Evolutionary conservation across 2,113 vertebrate species (phyloP).

Genomic region (Echinops telfairi): DNA sequence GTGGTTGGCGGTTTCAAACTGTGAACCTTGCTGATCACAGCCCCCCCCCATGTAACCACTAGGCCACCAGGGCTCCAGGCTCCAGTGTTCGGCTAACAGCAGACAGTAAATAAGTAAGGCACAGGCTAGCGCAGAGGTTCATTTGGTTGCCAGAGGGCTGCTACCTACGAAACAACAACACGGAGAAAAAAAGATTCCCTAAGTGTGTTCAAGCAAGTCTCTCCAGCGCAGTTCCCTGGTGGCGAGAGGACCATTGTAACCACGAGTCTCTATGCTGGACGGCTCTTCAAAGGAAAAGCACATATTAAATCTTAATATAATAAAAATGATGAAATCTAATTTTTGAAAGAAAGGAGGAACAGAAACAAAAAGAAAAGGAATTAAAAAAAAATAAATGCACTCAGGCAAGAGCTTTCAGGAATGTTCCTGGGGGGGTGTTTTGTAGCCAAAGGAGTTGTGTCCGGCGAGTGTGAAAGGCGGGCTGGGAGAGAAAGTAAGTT

Average conservation of each 20-base stretch:
- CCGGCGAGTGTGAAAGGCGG: background rate
- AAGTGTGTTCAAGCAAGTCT: background rate
- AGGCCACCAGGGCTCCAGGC: no score
- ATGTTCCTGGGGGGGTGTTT: no score
- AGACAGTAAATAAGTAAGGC: no score
- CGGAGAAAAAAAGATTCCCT: background rate
- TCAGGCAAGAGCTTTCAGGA: no score
- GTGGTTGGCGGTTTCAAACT: no score
- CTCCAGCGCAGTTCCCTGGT: background rate
- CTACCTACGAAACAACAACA: background rate
- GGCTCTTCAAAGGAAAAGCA: background rate
- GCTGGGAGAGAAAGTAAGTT: background rate
- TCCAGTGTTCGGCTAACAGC: background rate
- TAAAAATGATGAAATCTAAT: background rate
- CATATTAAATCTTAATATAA: no score
- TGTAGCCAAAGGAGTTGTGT: background rate
- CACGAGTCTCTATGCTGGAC: background rate
- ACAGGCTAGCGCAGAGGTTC: background rate
- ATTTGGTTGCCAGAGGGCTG: background rate
- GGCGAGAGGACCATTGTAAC: background rate
- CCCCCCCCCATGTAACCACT: no score
- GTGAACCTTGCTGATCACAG: no score
- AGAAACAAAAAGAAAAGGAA: conserved; percentile 1
- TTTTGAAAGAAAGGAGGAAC: background rate
- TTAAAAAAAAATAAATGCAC: background rate